Evolutionary conservation across 2,797 vertebrate genomes (phyloP), one percentile per base, ranked within the genome.

Genomic region (Gallinago solitaria): DNA sequence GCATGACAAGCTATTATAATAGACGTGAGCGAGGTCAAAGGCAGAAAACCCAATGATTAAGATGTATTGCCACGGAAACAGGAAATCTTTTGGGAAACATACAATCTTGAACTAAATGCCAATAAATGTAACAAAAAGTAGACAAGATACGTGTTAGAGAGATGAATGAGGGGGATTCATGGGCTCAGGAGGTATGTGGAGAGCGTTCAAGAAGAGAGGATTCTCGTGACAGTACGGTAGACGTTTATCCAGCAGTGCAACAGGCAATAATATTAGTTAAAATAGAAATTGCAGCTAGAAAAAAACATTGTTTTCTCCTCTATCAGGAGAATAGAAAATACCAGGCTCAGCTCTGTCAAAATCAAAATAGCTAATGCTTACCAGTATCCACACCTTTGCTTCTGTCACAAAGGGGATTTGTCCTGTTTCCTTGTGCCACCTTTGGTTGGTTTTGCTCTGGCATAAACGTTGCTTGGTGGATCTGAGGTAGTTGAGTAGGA

Each of bases 101-200:
- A 30, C 63, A 65, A 48, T 59, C 70, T 65, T 89, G 91, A 96
- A 27, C 33, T 54, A 92, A 90, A 76, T 76, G 94, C 70, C 95
- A 90, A 92, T 90, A 93, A 73, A 78, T n/a, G 63, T 32, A 84
- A 83, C 33, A 54, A 54, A 65, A 79, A 87, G 33, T 16, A 89
- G 92, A 81, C 73, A 92, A 80, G 77, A 15, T 53, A 2, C 0
- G 2, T 76, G 67, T 65, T 82, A 35, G 60, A 60, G 73, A 80
- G 60, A 81, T 57, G 53, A 71, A 53, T 2, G 2, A 45, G 35
- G 35, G 13, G 57, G 45, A 56, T 61, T 86, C 14, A 2, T 48
- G 56, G 35, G 69, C 53, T 80, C 41, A 16, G 57, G 47, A 84
- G 50, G 37, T 16, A 25, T 8, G 19, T 53, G 64, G 39, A 43